These are phyloP conservation scores for Heliornis fulica DNA, from an alignment of 2,113 vertebrate genomes.

Conservation along the genomic window DNA sequence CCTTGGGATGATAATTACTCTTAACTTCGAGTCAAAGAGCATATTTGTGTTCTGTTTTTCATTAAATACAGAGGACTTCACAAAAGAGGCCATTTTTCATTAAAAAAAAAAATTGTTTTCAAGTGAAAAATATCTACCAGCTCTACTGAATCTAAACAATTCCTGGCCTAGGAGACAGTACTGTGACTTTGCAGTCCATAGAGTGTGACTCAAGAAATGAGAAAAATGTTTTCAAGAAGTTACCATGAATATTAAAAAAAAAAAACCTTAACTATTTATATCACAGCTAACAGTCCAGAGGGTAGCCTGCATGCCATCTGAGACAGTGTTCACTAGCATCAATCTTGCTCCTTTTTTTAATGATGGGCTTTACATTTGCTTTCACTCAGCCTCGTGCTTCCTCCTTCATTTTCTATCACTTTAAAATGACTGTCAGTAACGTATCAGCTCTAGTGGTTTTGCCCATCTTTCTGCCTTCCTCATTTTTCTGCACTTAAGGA, in stretches of 20 bases:
- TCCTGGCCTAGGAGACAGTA: neutral
- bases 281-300: constrained; percentile 21
- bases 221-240: constrained; percentile 44
- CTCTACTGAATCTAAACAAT: constrained; percentile 22
- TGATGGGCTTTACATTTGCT: constrained; percentile 43
- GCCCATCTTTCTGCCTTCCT: neutral
- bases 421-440: constrained; percentile 3
- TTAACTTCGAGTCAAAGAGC: constrained; percentile 48
- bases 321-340: constrained; percentile 25
- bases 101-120: constrained; percentile 34
- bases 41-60: constrained; percentile 59
- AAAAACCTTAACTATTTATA: neutral
- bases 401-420: constrained; percentile 17
- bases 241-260: neutral
- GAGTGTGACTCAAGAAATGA: constrained; percentile 33
- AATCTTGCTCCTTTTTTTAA: constrained; percentile 29
- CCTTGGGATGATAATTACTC: constrained; percentile 57
- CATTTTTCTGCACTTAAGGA: neutral
- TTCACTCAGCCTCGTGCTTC: constrained; percentile 29
- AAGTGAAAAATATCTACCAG: constrained; percentile 55
- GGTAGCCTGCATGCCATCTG: constrained; percentile 51
- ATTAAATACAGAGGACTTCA: constrained; percentile 55
- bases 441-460: neutral
- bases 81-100: constrained; percentile 56
- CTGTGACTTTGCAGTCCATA: constrained; percentile 31